These are phyloP conservation scores for Spheniscus humboldti DNA, from an alignment of 2,797 vertebrate genomes.

Conservation along the genomic window DNA sequence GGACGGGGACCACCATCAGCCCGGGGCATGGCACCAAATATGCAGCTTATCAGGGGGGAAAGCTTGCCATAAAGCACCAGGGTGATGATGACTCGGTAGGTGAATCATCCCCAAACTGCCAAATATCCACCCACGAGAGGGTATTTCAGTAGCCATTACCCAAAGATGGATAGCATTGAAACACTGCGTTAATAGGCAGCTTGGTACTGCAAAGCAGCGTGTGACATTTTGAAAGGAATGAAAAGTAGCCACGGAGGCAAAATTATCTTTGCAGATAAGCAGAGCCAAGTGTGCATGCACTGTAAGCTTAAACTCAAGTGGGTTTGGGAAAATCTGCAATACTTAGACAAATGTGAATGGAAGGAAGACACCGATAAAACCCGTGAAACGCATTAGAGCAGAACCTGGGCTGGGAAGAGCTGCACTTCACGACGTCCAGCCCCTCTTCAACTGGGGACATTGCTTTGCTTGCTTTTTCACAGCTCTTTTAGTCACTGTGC, in stretches of 20 bases:
- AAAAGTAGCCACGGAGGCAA: not conserved
- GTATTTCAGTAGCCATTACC: not conserved
- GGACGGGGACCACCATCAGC: not conserved
- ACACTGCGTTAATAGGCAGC: not conserved
- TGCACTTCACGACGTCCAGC: not conserved
- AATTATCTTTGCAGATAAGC: not conserved
- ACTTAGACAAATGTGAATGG: not conserved
- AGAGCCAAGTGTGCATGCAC: not conserved
- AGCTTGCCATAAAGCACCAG: not conserved
- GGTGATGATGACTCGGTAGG: not conserved
- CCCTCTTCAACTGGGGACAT: not conserved
- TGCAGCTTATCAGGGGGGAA: no score
- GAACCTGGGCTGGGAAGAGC: not conserved
- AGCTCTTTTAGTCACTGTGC: not conserved
- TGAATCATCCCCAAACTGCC: not conserved
- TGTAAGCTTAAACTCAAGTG: not conserved
- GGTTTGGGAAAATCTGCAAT: not conserved
- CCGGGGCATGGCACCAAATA: fast-evolving
- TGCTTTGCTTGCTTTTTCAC: not conserved
- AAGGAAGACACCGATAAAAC: not conserved
- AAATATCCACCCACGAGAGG: not conserved
- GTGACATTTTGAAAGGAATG: not conserved
- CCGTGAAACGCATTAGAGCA: fast-evolving
- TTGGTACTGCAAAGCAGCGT: not conserved
- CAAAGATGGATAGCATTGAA: not conserved